phyloP scores from a whole-genome alignment of 1,140 invertebrate genomes.

The Galendromus occidentalis region DNA sequence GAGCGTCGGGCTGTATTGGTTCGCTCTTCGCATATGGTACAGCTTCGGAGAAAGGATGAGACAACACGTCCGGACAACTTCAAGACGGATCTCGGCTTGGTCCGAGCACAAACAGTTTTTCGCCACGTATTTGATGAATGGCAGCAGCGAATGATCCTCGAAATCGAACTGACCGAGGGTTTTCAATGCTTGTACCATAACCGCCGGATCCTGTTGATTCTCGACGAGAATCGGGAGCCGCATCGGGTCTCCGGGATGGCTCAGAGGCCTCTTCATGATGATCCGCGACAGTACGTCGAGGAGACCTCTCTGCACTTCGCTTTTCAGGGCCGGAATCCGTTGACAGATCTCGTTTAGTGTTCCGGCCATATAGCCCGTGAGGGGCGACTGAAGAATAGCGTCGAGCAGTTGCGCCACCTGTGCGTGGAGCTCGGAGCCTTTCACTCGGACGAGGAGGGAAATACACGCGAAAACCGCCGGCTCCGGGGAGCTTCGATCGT shows the following conservation, averaged over 20 bases:
- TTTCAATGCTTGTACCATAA: constrained; percentile 70
- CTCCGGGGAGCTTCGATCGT: constrained; percentile 42
- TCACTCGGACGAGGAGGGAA: constrained; percentile 69
- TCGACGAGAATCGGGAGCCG: constrained; percentile 15
- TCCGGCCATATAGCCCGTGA: constrained; percentile 48
- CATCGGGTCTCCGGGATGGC: constrained; percentile 50
- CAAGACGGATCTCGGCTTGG: constrained; percentile 69
- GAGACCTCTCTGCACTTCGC: constrained; percentile 74
- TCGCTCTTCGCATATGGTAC: constrained; percentile 22
- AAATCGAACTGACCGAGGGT: constrained; percentile 93
- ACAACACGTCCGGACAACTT: constrained; percentile 82
- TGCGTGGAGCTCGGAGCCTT: constrained; percentile 45
- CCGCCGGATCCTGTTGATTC: constrained; percentile 44
- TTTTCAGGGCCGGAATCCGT: constrained; percentile 64
- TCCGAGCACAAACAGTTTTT: constrained; percentile 81
- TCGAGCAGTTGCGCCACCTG: constrained; percentile 71
- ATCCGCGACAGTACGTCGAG: constrained; percentile 66
- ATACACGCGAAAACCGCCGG: constrained; percentile 83
- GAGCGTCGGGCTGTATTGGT: constrained; percentile 47
- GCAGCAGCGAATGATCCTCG: constrained; percentile 68
- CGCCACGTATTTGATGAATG: constrained; percentile 76
- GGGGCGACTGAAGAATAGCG: constrained; percentile 70
- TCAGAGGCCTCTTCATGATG: constrained; percentile 63
- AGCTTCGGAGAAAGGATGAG: constrained; percentile 62
- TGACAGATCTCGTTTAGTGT: constrained; percentile 70